phyloP scores from a whole-genome alignment of 2,888 invertebrate species.

The Mesopsocus fuscifrons region DNA sequence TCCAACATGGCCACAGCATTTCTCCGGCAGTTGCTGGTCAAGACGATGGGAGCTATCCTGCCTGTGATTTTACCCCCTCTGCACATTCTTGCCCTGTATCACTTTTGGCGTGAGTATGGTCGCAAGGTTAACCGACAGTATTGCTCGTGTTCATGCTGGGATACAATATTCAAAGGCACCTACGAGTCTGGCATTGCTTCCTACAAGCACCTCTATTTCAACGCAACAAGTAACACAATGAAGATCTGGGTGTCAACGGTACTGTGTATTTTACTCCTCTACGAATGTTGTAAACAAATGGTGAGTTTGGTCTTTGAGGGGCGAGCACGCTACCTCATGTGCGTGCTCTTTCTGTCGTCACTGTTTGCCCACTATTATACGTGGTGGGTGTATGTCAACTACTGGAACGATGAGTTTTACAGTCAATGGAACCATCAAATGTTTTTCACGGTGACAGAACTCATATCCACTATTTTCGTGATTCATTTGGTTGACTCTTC shows the following conservation, averaged over 20 bases:
- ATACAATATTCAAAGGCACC: slow-evolving; percentile 52
- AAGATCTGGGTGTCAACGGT: slow-evolving; percentile 46
- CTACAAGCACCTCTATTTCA: slow-evolving; percentile 52
- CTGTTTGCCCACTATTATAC: slow-evolving; percentile 49
- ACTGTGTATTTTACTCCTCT: slow-evolving; percentile 34
- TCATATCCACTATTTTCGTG: slow-evolving; percentile 37
- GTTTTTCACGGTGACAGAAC: slow-evolving; percentile 40
- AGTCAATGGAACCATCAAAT: slow-evolving; percentile 49
- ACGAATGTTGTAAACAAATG: slow-evolving; percentile 39
- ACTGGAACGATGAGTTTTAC: slow-evolving; percentile 51
- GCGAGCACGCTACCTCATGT: slow-evolving; percentile 37
- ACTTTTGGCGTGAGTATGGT: slow-evolving; percentile 48
- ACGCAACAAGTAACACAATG: slow-evolving; percentile 40
- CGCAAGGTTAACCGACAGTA: slow-evolving; percentile 40
- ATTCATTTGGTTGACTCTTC: slow-evolving; percentile 34
- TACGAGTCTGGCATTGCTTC: slow-evolving; percentile 48
- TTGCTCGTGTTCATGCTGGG: slow-evolving; percentile 57
- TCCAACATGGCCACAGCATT: neutral
- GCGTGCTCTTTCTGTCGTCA: slow-evolving; percentile 36
- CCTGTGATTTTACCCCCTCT: slow-evolving; percentile 37
- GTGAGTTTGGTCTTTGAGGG: slow-evolving; percentile 30
- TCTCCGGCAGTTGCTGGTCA: neutral
- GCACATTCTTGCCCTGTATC: slow-evolving; percentile 38
- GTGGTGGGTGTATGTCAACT: slow-evolving; percentile 49
- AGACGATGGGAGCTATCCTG: slow-evolving; percentile 16